These are phyloP conservation scores for Cettia cetti DNA, from an alignment of 2,113 vertebrate genomes.

Conservation along the genomic window DNA sequence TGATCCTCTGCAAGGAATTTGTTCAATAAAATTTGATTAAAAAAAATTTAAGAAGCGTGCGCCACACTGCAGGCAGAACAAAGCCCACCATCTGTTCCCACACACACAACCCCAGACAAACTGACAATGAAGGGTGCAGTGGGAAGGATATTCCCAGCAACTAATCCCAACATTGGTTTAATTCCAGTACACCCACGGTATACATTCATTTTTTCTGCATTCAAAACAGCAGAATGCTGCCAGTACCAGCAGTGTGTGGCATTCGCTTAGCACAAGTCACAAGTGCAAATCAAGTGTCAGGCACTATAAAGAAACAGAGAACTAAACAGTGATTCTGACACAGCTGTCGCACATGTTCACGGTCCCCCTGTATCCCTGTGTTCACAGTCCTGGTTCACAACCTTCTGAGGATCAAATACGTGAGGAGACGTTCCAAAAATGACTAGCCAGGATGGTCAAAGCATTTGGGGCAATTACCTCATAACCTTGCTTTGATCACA, in stretches of 20 bases:
- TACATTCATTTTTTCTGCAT: neutral
- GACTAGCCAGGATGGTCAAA: neutral
- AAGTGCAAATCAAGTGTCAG: neutral
- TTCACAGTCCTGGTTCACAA: neutral
- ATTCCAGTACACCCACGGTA: neutral
- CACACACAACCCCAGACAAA: neutral
- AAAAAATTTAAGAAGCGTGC: neutral
- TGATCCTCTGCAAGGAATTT: neutral
- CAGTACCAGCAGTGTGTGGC: neutral
- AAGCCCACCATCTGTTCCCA: neutral
- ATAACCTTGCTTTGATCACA: neutral
- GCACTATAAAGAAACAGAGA: neutral
- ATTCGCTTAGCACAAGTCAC: neutral
- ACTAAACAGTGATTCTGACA: neutral
- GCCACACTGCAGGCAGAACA: neutral
- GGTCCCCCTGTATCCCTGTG: fast-evolving
- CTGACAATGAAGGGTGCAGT: neutral
- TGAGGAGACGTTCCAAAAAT: neutral
- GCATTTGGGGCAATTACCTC: neutral
- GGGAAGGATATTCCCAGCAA: neutral
- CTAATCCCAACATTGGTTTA: neutral
- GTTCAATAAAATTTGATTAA: neutral
- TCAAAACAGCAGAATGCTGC: neutral
- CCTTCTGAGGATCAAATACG: neutral
- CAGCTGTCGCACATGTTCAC: neutral